Conservation (phyloP, 2,888 invertebrate genomes). For the Gymnoscelis rufifasciata region DNA sequence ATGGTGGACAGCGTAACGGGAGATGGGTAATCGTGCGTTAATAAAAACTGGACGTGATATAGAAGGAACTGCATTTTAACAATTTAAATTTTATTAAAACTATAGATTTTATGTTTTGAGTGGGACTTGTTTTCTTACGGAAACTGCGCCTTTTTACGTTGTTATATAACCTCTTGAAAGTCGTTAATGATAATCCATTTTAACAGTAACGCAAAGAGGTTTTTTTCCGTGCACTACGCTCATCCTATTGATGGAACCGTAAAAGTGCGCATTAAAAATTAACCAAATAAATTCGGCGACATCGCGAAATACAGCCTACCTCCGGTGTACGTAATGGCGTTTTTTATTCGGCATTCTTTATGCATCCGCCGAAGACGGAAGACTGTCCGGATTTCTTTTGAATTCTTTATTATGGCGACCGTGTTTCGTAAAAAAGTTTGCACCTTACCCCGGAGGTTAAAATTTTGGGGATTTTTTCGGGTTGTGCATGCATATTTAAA, state of each 20-base stretch:
- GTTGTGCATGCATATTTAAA: neutral
- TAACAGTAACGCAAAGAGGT: neutral
- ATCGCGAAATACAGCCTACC: slow-evolving; percentile 30
- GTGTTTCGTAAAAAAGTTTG: slow-evolving; percentile 35
- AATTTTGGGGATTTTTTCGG: neutral
- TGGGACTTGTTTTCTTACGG: too few species aligned
- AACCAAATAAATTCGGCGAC: slow-evolving; percentile 27
- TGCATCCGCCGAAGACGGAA: slow-evolving; percentile 34
- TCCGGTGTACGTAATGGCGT: slow-evolving; percentile 43
- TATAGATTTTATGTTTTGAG: too few species aligned
- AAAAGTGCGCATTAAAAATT: slow-evolving; percentile 29
- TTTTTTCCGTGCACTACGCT: neutral
- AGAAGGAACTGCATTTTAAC: too few species aligned
- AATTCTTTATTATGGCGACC: slow-evolving; percentile 44
- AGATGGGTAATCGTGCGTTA: slow-evolving; percentile 27
- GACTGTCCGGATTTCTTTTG: slow-evolving; percentile 41
- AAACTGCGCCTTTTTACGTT: too few species aligned
- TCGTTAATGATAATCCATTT: neutral
- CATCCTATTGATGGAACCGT: slow-evolving; percentile 19
- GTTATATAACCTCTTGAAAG: too few species aligned
- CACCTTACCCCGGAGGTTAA: neutral
- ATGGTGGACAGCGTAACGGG: slow-evolving; percentile 30
- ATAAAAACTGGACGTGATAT: slow-evolving; percentile 9
- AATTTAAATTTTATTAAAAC: too few species aligned
- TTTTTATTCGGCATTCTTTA: slow-evolving; percentile 45